Conservation (phyloP, 2,797 vertebrate species). For the Hippocampus kuda region DNA sequence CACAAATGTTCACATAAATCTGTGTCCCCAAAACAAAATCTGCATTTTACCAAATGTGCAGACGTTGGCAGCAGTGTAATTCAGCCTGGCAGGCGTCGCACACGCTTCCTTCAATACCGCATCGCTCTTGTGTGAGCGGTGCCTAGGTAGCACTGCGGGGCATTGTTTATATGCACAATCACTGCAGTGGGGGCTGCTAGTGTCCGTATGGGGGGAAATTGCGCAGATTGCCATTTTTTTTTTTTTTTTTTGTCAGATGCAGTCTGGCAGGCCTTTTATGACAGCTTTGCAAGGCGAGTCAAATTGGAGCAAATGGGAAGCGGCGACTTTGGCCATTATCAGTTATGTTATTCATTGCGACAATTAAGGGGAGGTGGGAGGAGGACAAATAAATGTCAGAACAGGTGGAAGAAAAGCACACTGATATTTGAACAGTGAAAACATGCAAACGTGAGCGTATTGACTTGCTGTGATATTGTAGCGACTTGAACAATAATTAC, state of each 20-base stretch:
- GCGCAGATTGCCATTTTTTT: constrained; percentile 13
- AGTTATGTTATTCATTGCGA: constrained; percentile 4
- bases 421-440: constrained; percentile 12
- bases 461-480: background rate
- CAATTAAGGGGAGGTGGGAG: constrained; percentile 1
- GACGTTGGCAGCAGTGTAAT: constrained; percentile 24
- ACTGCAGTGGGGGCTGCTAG: constrained; percentile 17
- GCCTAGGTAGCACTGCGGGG: constrained; percentile 24
- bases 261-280: constrained; percentile 6
- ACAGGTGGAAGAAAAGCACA: constrained; percentile 2
- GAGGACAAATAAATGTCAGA: constrained; percentile 10
- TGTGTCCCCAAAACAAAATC: constrained; percentile 38
- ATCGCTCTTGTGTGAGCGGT: constrained; percentile 14
- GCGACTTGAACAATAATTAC: background rate
- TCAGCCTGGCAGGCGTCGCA: constrained; percentile 14
- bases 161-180: constrained; percentile 23
- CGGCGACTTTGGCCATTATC: background rate
- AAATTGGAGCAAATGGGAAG: constrained; percentile 5
- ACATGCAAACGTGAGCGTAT: background rate
- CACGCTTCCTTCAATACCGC: background rate
- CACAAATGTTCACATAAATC: constrained; percentile 32
- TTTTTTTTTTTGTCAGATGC: constrained; percentile 4
- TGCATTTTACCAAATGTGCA: constrained; percentile 36
- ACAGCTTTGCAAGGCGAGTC: constrained; percentile 15
- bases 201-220: constrained; percentile 22